Base-by-base conservation (phyloP, 2,113 vertebrate genomes). In the Cheirogaleus medius region DNA sequence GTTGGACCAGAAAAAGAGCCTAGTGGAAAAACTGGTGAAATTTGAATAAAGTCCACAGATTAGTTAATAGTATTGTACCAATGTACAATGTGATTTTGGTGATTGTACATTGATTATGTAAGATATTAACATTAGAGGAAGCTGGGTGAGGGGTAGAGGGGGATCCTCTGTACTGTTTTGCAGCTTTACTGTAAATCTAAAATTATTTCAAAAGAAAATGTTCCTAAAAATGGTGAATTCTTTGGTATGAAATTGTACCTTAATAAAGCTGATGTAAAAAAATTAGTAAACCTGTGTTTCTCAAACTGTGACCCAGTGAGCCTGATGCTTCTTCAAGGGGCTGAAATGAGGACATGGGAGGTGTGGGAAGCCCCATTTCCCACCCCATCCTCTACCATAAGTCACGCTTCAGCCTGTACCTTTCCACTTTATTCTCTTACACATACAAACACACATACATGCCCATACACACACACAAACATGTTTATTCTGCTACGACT, bases 161-260 rank as follows among this genome's bases (percentile, higher is more conserved):
- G 10, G 73, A 89, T 21, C 83, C 44, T 82, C 23, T 77, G 44
- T 18, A 15, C 8, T 95, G 29, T 44, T 83, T 34, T 84, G 42
- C 6, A 87, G 37, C 13, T 85, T 71, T 77, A 86, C 21, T 68
- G 34, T 83, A 85, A 71, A 56, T 27, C 37, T 85, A 89, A 91
- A 77, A 32, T 77, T 77, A 84, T 60, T 87, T 88, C 73, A 68
- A 89, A 83, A 87, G 73, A 86, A 90, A 85, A 88, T 23, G 12
- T 78, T 85, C 68, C 15, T 39, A 68, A 82, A 76, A 82, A 71
- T 14, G 10, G 6, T 18, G 20, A 23, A 47, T 85, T 91, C 83
- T 91, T 69, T 25, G 4, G 4, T 32, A 60, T 96, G 18, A 91
- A 89, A 54, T 66, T 58, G 60, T 37, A 93, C 18, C 6, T 86